These are phyloP conservation scores for Lepus americanus DNA, from an alignment of 2,113 vertebrate genomes.

Conservation along the genomic window DNA sequence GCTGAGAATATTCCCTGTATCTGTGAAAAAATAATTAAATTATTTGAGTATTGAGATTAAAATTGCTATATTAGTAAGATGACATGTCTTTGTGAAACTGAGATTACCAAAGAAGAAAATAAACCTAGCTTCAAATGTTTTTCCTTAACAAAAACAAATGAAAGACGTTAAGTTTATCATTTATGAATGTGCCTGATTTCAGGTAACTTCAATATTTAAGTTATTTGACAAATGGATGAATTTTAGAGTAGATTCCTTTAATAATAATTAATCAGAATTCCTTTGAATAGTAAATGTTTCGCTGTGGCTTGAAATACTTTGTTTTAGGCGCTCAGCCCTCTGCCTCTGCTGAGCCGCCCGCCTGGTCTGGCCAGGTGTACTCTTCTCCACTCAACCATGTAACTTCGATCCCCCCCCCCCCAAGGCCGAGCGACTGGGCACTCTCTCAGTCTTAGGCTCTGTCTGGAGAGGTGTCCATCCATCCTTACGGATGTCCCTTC, in stretches of 20 bases:
- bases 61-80: background rate
- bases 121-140: background rate
- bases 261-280: background rate
- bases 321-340: background rate
- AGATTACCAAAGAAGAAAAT: conserved; percentile 5
- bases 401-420: no score
- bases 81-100: background rate
- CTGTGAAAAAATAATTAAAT: no score
- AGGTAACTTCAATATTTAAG: conserved; percentile 41
- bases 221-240: conserved; percentile 20
- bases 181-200: conserved; percentile 57
- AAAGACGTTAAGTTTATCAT: conserved; percentile 8
- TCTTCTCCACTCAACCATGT: no score
- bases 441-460: no score
- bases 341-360: no score
- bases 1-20: background rate
- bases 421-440: no score
- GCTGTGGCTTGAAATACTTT: background rate
- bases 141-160: background rate
- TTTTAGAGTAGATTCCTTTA: background rate
- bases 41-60: conserved; percentile 11
- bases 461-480: no score
- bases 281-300: background rate
- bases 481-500: no score
- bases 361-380: no score